phyloP scores from a whole-genome alignment of 2,888 invertebrate genomes.

The Sarcophaga caerulescens region DNA sequence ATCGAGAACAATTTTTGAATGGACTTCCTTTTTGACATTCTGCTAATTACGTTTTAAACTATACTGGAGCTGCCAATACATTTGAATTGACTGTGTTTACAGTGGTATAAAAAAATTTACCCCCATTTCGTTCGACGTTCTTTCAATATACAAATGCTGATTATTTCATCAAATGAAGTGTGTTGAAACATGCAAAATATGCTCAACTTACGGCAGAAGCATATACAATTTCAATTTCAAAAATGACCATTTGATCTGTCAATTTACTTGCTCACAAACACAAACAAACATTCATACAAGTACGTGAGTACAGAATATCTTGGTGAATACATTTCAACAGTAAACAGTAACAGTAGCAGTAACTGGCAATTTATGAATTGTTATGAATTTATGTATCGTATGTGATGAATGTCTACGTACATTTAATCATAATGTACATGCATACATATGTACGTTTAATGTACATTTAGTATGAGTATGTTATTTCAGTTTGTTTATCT shows the following conservation, averaged over 20 bases:
- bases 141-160: neutral
- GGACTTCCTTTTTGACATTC: no score
- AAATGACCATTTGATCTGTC: slow-evolving; percentile 42
- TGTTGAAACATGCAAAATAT: slow-evolving; percentile 41
- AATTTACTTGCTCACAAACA: neutral
- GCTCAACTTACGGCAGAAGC: slow-evolving; percentile 1
- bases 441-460: slow-evolving; percentile 3
- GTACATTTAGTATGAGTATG: slow-evolving; percentile 14
- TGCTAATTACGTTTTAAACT: no score
- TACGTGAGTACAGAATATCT: neutral
- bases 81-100: no score
- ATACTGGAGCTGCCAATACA: no score
- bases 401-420: slow-evolving; percentile 6
- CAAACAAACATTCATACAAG: neutral
- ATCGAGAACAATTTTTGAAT: no score
- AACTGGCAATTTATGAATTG: slow-evolving; percentile 53
- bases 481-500: slow-evolving; percentile 68
- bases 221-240: slow-evolving; percentile 5
- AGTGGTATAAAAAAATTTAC: no score
- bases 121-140: neutral
- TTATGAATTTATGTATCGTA: slow-evolving; percentile 39
- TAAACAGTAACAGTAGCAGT: neutral
- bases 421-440: slow-evolving; percentile 51
- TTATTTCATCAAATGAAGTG: slow-evolving; percentile 58
- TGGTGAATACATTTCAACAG: neutral